Evolutionary conservation across 2,113 vertebrate genomes (phyloP).

Genomic region (Phylloscopus trochiloides): DNA sequence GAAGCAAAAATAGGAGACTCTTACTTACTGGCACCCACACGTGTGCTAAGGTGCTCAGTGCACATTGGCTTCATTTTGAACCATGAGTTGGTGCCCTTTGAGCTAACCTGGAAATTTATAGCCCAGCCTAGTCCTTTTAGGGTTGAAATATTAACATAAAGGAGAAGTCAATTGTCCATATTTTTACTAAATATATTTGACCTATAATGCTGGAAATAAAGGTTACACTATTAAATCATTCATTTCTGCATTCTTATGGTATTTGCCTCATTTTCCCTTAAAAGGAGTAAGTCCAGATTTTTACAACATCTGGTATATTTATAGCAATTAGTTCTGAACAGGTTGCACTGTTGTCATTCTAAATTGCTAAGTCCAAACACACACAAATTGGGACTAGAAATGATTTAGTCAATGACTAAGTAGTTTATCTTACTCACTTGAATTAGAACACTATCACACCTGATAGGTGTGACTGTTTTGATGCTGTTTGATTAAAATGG

Average conservation of each 20-base stretch:
- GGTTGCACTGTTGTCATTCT: conserved; percentile 47
- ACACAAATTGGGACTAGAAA: conserved; percentile 69
- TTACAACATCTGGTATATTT: conserved; percentile 73
- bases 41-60: not conserved
- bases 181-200: conserved; percentile 65
- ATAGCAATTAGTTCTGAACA: conserved; percentile 73
- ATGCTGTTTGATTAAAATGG: conserved; percentile 35
- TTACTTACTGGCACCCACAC: not conserved
- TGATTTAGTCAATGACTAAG: conserved; percentile 68
- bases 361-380: conserved; percentile 54
- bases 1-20: not conserved
- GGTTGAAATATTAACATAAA: conserved; percentile 22
- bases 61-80: not conserved
- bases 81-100: conserved; percentile 18
- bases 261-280: conserved; percentile 24
- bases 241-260: conserved; percentile 2
- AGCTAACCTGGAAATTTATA: conserved; percentile 48
- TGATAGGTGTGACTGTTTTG: conserved; percentile 51
- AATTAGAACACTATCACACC: not conserved
- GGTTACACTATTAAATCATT: conserved; percentile 57
- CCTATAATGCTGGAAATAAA: conserved; percentile 60
- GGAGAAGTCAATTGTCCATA: conserved; percentile 46
- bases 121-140: conserved; percentile 35
- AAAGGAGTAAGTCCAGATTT: conserved; percentile 60
- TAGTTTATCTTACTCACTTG: conserved; percentile 71